Evolutionary conservation across 2,888 invertebrate species (phyloP), one percentile per base, ranked within the genome.

Genomic region (Phengaris alcon): DNA sequence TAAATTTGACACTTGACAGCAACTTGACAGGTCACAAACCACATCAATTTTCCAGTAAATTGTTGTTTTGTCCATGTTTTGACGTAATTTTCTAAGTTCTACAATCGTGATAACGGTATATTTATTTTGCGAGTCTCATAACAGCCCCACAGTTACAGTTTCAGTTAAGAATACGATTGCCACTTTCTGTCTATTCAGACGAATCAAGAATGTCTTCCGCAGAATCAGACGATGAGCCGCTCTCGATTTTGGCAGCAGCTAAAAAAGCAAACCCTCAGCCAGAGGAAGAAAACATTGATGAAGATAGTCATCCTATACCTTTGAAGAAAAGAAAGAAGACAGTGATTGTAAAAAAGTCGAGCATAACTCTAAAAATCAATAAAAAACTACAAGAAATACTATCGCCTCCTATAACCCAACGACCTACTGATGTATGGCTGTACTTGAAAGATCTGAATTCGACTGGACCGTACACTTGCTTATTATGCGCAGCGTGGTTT

Each of bases 211-310:
- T 88, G 88, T 57, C 82, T 69, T 88, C 88, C 6, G 90, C 90
- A 51, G 93, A 93, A 74, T 93, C 93, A 0, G 93, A 93, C 74
- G 91, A 93, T 77, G 93, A 93, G 81, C 93, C 93, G 2, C 81
- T 94, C 74, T 87, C 94, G 3, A 80, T 86, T 74, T 81, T 93
- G 78, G 92, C 90, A 13, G 86, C 88, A 52, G 84, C 86, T 57
- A 93, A 91, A 79, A 88, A 85, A 79, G 68, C 80, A 15, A 80
- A 84, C 70, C 83, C 86, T 3, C 83, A 85, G 52, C 81, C 80
- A 68, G 82, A 80, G 75, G 77, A 75, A 0, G 80, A 81, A 57
- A 76, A 74, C 68, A 74, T 74, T 73, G 79, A 76, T 74, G 81
- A 79, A 75, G 74, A 76, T 52, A 77, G 77, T 48, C 78, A 77